These are phyloP conservation scores for Teinopalpus imperialis DNA, from an alignment of 2,888 invertebrate genomes.

Conservation along the genomic window DNA sequence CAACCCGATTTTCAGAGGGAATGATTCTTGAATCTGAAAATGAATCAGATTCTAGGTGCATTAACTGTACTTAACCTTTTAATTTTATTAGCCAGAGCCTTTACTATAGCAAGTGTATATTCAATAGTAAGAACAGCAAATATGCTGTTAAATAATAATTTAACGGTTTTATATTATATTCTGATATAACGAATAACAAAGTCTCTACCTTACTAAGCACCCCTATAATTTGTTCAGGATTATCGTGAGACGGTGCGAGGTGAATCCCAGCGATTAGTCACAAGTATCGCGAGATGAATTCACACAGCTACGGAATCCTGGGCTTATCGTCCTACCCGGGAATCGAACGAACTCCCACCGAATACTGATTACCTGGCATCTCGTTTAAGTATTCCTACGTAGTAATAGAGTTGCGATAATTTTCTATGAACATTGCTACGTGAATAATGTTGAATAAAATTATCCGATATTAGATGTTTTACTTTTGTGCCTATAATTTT, in stretches of 20 bases:
- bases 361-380: conserved; percentile 69
- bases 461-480: conserved; percentile 3
- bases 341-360: conserved; percentile 57
- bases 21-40: too few relatives aligned
- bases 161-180: conserved; percentile 39
- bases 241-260: conserved; percentile 70
- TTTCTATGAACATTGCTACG: conserved; percentile 53
- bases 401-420: conserved; percentile 68
- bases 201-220: conserved; percentile 58
- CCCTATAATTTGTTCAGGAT: conserved; percentile 77
- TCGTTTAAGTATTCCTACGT: conserved; percentile 71
- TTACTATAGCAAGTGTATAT: too few relatives aligned
- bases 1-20: too few relatives aligned
- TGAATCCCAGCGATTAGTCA: conserved; percentile 78
- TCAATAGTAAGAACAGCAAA: too few relatives aligned
- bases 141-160: too few relatives aligned
- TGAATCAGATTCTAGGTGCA: too few relatives aligned
- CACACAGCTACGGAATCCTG: conserved; percentile 41
- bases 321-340: conserved; percentile 57
- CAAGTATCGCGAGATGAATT: conserved; percentile 70
- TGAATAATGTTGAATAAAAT: conserved; percentile 38
- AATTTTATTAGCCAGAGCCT: too few relatives aligned
- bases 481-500: too few relatives aligned
- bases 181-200: conserved; percentile 66
- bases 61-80: too few relatives aligned